Conservation (phyloP, 2,797 vertebrate species). For the Chloroceryle amazona region DNA sequence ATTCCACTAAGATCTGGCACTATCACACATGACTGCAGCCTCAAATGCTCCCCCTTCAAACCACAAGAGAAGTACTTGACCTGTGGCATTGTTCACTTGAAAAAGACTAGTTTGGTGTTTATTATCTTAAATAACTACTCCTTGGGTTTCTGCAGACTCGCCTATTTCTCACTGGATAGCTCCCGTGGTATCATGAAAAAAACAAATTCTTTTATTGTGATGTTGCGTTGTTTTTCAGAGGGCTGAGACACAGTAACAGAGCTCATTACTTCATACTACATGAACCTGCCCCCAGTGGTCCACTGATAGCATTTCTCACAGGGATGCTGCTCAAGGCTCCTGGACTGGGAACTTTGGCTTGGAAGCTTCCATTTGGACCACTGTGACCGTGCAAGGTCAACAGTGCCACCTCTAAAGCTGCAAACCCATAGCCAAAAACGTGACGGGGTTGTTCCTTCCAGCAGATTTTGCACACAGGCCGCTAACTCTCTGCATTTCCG, state of each 20-base stretch:
- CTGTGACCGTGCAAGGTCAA: rapidly evolving
- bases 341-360: too few relatives aligned
- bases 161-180: not conserved
- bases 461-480: too few relatives aligned
- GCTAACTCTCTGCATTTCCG: too few relatives aligned
- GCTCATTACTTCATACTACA: not conserved
- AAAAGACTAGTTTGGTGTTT: not conserved
- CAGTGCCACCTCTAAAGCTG: not conserved
- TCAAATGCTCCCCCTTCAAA: not conserved
- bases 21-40: not conserved
- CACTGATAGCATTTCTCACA: rapidly evolving
- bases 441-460: rapidly evolving
- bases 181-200: not conserved
- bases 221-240: not conserved
- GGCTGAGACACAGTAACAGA: rapidly evolving
- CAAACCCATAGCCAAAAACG: not conserved
- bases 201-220: not conserved
- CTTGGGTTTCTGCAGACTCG: not conserved
- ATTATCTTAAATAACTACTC: not conserved
- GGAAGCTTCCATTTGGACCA: rapidly evolving
- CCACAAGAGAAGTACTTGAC: not conserved
- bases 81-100: not conserved
- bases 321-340: not conserved
- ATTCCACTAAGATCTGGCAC: not conserved
- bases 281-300: not conserved